Evolutionary conservation across 2,113 vertebrate species (phyloP).

Genomic region (Tachycineta bicolor): DNA sequence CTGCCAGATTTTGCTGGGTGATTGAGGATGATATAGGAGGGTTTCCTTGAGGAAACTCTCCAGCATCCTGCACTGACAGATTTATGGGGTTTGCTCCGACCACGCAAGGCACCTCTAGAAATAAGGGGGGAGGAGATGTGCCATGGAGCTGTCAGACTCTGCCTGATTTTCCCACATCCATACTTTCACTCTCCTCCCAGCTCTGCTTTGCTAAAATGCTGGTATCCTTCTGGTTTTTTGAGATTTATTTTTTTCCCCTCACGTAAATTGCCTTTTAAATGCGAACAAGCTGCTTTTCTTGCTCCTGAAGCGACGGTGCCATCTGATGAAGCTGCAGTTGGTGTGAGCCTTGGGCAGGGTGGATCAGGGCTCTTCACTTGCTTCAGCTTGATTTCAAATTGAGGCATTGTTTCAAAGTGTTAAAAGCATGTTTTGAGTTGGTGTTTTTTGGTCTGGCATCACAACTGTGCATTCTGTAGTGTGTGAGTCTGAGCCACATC

Average conservation of each 20-base stretch:
- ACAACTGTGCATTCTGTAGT: neutral
- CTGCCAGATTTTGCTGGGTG: neutral
- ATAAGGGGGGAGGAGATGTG: neutral
- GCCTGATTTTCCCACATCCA: neutral
- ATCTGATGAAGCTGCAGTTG: neutral
- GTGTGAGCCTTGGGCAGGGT: neutral
- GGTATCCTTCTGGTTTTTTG: neutral
- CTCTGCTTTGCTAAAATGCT: neutral
- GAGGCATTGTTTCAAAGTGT: neutral
- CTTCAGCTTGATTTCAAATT: neutral
- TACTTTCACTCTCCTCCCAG: neutral
- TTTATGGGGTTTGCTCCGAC: neutral
- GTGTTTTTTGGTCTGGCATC: neutral
- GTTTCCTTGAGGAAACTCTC: neutral
- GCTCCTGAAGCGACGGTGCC: neutral
- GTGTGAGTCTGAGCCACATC: neutral
- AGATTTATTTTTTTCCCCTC: fast-evolving
- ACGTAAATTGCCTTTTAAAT: neutral
- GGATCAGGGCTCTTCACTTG: neutral
- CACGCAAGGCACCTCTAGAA: neutral
- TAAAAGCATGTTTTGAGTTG: neutral
- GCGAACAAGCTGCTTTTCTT: neutral
- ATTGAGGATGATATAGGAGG: neutral
- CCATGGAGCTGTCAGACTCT: neutral
- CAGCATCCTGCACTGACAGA: neutral